Evolutionary conservation across 2,113 vertebrate species (phyloP).

Genomic region (Gymnocephalus cernua): DNA sequence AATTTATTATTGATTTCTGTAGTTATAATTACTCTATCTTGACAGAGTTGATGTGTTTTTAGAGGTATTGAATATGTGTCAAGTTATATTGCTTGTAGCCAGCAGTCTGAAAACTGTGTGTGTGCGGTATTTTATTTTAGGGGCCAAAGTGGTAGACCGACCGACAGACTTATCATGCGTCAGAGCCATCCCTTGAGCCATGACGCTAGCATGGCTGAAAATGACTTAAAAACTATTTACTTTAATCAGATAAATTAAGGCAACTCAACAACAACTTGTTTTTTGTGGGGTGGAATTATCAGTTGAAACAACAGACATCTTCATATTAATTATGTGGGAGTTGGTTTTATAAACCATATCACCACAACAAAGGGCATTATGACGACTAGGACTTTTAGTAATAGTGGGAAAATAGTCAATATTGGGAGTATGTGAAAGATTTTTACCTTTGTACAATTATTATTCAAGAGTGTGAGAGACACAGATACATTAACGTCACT

Average conservation of each 20-base stretch:
- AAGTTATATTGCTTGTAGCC: conserved; percentile 37
- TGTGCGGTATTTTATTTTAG: not conserved
- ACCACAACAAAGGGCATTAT: not conserved
- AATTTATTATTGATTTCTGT: conserved; percentile 60
- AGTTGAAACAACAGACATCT: not conserved
- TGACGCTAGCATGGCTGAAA: not conserved
- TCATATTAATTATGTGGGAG: not conserved
- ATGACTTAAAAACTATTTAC: not conserved
- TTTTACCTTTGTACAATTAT: not conserved
- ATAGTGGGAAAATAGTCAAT: no score
- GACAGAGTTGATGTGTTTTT: conserved; percentile 19
- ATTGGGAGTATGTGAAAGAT: not conserved
- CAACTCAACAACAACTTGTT: not conserved
- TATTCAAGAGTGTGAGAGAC: not conserved
- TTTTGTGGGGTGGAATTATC: not conserved
- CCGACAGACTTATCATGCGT: not conserved
- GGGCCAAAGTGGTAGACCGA: not conserved
- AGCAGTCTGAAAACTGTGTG: conserved; percentile 3
- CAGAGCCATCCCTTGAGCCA: no score
- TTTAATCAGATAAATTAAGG: not conserved
- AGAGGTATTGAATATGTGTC: conserved; percentile 42
- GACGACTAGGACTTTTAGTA: no score
- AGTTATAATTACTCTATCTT: conserved; percentile 40
- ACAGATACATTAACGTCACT: not conserved
- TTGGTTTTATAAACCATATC: not conserved